Percentiles rank a stretch among this genome's conserved stretches.
These are phyloP conservation scores for Pomatostomus ruficeps DNA, from an alignment of 2,113 vertebrate species.

Conservation along the genomic window DNA sequence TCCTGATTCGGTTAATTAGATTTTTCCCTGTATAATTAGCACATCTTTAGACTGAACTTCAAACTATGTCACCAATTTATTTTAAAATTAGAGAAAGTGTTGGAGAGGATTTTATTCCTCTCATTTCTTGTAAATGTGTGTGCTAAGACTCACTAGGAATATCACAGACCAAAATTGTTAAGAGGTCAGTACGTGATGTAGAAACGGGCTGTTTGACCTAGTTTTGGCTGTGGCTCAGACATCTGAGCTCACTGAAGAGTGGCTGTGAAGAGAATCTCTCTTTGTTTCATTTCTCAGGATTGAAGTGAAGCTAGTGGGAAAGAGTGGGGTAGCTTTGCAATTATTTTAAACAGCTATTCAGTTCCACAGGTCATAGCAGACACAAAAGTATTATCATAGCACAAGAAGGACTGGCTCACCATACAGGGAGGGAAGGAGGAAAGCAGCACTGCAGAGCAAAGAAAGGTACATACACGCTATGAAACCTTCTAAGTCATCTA, in stretches of 20 bases:
- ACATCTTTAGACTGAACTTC: constrained; percentile 61
- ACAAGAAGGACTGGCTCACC: background rate
- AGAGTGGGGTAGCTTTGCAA: constrained; percentile 13
- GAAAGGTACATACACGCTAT: background rate
- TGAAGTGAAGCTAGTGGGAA: background rate
- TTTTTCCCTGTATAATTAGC: constrained; percentile 68
- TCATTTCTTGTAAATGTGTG: constrained; percentile 17
- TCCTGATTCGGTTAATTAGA: constrained; percentile 61
- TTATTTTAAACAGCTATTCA: constrained; percentile 38
- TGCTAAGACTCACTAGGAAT: constrained; percentile 42
- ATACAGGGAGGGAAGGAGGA: background rate
- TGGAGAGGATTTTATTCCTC: constrained; percentile 41
- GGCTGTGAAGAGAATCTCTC: background rate
- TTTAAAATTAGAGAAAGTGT: constrained; percentile 48
- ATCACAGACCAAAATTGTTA: constrained; percentile 46
- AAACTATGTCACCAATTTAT: constrained; percentile 52
- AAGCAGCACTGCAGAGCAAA: constrained; percentile 5
- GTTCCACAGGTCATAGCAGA: background rate
- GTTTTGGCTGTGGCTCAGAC: constrained; percentile 43
- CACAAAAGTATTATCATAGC: background rate
- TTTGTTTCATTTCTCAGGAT: constrained; percentile 45
- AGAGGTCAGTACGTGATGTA: constrained; percentile 57
- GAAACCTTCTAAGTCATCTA: constrained; percentile 3
- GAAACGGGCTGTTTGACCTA: constrained; percentile 65
- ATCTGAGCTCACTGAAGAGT: constrained; percentile 11